These are phyloP conservation scores for Protophormia terraenovae DNA, from an alignment of 2,888 invertebrate species.

Conservation along the genomic window DNA sequence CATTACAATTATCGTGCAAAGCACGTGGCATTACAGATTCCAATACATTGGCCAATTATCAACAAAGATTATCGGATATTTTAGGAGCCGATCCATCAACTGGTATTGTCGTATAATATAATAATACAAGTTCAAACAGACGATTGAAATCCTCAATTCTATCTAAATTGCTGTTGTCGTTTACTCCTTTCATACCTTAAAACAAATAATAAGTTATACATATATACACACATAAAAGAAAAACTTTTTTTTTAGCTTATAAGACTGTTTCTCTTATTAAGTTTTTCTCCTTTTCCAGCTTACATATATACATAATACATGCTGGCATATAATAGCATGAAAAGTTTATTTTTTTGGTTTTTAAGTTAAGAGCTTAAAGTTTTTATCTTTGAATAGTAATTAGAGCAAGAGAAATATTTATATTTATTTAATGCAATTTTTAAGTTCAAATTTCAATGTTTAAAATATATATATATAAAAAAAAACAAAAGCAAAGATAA, in stretches of 20 bases:
- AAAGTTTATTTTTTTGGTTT: neutral
- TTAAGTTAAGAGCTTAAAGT: constrained; percentile 44
- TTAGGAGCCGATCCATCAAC: constrained; percentile 87
- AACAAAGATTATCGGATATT: constrained; percentile 92
- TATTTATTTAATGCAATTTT: constrained; percentile 50
- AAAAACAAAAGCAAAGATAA: constrained; percentile 5
- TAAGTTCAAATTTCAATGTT: constrained; percentile 55
- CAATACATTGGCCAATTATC: constrained; percentile 85
- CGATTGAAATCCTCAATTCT: neutral
- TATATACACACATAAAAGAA: neutral
- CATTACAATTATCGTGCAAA: constrained; percentile 89
- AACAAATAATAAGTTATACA: constrained; percentile 22
- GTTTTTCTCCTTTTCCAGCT: neutral
- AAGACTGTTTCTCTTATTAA: constrained; percentile 53
- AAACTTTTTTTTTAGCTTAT: constrained; percentile 46
- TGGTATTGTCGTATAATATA: constrained; percentile 87
- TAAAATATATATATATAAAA: constrained; percentile 1
- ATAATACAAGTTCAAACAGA: neutral
- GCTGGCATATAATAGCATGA: neutral
- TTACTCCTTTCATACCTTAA: constrained; percentile 20
- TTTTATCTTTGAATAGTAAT: constrained; percentile 28
- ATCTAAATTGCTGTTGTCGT: neutral
- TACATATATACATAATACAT: neutral
- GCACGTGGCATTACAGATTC: constrained; percentile 83
- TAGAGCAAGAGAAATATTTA: constrained; percentile 30